Evolutionary conservation across 2,888 invertebrate genomes (phyloP).

Genomic region (Exephanes ischioxanthus): DNA sequence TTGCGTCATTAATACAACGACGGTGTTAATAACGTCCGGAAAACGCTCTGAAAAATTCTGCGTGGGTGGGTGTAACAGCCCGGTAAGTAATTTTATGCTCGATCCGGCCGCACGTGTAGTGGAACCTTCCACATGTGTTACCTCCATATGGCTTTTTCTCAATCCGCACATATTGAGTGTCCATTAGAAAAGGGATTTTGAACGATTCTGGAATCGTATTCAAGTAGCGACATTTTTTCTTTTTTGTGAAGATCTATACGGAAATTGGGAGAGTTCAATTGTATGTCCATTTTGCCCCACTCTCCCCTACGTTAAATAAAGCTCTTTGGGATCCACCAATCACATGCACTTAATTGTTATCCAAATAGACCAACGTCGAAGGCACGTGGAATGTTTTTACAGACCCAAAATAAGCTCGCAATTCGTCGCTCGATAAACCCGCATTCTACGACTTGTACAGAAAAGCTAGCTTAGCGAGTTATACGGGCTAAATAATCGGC

Average conservation of each 20-base stretch:
- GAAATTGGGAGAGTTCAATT: background rate
- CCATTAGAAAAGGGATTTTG: background rate
- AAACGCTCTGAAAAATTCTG: background rate
- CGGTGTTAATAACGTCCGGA: background rate
- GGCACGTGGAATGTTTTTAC: background rate
- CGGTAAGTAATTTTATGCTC: background rate
- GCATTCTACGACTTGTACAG: background rate
- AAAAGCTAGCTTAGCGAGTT: constrained; percentile 19
- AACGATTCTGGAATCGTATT: background rate
- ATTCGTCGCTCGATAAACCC: constrained; percentile 24
- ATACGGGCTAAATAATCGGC: constrained; percentile 36
- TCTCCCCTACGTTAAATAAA: background rate
- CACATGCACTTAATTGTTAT: background rate
- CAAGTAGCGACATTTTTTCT: background rate
- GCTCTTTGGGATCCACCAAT: background rate
- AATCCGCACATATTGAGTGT: background rate
- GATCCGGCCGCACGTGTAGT: background rate
- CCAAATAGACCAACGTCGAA: background rate
- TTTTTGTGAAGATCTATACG: background rate
- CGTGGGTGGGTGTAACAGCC: background rate
- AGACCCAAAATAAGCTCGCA: background rate
- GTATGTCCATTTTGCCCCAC: background rate
- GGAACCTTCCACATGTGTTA: background rate
- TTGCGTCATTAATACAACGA: background rate
- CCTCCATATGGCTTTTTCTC: background rate